Evolutionary conservation across 2,113 vertebrate species (phyloP).

Genomic region (Drymodes brunneopygia): DNA sequence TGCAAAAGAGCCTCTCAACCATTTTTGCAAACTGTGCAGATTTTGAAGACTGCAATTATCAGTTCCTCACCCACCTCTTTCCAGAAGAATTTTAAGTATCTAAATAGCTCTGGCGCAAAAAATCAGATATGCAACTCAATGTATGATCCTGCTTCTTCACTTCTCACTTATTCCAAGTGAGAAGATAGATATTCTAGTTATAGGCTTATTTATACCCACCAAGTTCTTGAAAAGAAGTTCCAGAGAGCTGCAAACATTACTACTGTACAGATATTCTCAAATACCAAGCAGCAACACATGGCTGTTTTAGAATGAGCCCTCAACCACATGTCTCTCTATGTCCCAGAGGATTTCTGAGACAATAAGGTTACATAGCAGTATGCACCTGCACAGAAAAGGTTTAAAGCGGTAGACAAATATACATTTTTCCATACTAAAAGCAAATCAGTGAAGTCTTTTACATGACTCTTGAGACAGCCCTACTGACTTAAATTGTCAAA

Average conservation of each 20-base stretch:
- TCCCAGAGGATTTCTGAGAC: not conserved
- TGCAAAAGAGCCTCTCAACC: not conserved
- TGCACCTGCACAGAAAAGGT: not conserved
- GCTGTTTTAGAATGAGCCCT: not conserved
- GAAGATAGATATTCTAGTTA: not conserved
- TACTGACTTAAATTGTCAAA: not conserved
- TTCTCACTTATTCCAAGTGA: not conserved
- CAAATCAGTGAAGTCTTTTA: not conserved
- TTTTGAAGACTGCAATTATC: not conserved
- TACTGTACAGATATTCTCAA: not conserved
- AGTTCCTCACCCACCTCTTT: not conserved
- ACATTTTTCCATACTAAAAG: not conserved
- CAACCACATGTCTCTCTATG: not conserved
- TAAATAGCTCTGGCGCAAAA: not conserved
- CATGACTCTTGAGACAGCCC: not conserved
- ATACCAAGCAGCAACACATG: not conserved
- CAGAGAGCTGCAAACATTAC: not conserved
- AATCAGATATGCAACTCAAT: not conserved
- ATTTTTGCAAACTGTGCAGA: not conserved
- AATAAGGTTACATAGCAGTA: not conserved
- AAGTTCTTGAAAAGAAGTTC: not conserved
- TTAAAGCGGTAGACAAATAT: not conserved
- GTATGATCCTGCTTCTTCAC: not conserved
- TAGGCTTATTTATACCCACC: not conserved
- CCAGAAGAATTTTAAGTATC: not conserved